Conservation (phyloP, 2,888 invertebrate species). For the Lepidocyrtinus sp. region DNA sequence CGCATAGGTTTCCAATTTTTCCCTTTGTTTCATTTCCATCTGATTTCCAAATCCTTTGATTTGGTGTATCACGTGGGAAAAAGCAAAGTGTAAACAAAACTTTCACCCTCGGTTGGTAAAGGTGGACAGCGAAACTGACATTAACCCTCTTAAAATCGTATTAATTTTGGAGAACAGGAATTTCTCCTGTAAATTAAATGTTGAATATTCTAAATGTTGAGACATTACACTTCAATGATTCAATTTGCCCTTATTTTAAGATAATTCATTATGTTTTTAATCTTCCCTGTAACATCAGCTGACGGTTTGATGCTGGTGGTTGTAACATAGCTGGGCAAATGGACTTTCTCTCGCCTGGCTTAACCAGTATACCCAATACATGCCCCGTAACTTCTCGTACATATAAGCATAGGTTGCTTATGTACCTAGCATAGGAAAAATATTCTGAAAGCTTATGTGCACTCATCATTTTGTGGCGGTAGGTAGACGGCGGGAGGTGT, state of each 20-base stretch:
- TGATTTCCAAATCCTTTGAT: no score
- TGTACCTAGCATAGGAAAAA: neutral
- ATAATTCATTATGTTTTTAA: conserved; percentile 19
- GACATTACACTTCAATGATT: no score
- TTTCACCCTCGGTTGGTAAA: no score
- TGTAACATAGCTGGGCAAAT: neutral
- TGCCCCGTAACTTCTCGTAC: neutral
- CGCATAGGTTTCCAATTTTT: neutral
- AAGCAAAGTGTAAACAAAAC: no score
- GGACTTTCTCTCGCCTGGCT: conserved; percentile 24
- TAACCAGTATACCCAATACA: conserved; percentile 28
- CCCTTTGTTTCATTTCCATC: no score
- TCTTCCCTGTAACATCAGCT: conserved; percentile 55
- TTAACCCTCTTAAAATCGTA: no score
- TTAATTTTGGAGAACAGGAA: no score
- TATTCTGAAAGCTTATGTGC: conserved; percentile 14
- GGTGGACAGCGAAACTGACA: no score
- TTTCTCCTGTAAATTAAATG: no score
- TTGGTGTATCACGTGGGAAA: no score
- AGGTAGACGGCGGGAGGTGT: conserved; percentile 14
- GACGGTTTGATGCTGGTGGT: neutral
- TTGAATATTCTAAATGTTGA: no score
- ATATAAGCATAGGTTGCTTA: neutral
- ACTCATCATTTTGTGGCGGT: conserved; percentile 21
- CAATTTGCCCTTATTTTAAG: no score